Conservation (phyloP, 2,888 invertebrate species). For the Boloria selene region DNA sequence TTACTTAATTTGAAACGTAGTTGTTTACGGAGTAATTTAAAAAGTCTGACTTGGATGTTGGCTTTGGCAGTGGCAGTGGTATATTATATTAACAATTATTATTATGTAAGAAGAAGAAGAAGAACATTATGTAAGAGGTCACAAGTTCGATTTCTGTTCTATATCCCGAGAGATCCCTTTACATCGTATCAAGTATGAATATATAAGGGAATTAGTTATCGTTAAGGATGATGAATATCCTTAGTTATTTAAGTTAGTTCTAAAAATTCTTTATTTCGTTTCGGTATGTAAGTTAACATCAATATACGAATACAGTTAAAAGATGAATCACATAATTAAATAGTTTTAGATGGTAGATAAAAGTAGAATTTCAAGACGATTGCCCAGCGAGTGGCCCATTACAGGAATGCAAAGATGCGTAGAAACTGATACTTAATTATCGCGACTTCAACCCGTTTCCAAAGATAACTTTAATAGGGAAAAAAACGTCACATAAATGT, state of each 20-base stretch:
- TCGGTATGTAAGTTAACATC: background rate
- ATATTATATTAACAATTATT: background rate
- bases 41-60: background rate
- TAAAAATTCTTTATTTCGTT: too few relatives aligned
- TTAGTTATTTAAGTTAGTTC: too few relatives aligned
- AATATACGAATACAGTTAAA: background rate
- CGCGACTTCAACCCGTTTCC: conserved; percentile 7
- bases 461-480: background rate
- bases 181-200: too few relatives aligned
- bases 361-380: conserved; percentile 23
- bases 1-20: conserved; percentile 9
- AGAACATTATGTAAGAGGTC: background rate
- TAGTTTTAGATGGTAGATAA: conserved; percentile 23
- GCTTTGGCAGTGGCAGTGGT: background rate
- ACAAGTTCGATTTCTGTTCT: background rate
- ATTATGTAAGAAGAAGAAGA: too few relatives aligned
- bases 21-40: background rate
- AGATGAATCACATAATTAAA: conserved; percentile 15
- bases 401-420: conserved; percentile 30
- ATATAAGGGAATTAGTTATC: too few relatives aligned
- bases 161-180: too few relatives aligned
- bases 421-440: conserved; percentile 19
- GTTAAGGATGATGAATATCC: too few relatives aligned
- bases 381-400: conserved; percentile 33
- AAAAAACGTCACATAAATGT: conserved; percentile 11